Evolutionary conservation across 1,140 invertebrate genomes (phyloP).

Genomic region (Nasonia giraulti): DNA sequence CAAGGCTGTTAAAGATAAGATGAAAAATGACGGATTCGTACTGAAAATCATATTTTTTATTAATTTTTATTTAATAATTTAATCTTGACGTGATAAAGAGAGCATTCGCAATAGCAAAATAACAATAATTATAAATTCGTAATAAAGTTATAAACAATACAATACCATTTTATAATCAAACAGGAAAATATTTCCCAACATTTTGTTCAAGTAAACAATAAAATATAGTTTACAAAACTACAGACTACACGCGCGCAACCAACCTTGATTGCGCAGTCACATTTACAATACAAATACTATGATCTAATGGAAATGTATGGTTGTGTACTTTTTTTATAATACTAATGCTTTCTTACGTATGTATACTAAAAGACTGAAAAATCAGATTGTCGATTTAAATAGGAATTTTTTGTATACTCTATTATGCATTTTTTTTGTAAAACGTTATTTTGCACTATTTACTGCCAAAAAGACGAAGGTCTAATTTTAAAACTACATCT

Average conservation of each 20-base stretch:
- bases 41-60: constrained; percentile 1
- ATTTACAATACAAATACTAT: constrained; percentile 48
- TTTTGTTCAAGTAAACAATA: constrained; percentile 42
- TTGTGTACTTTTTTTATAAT: constrained; percentile 29
- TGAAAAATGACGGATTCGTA: constrained; percentile 8
- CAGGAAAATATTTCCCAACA: constrained; percentile 46
- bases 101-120: constrained; percentile 47
- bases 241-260: constrained; percentile 28
- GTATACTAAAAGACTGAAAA: constrained; percentile 38
- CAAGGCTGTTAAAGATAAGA: constrained; percentile 27
- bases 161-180: constrained; percentile 38
- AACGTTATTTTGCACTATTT: constrained; percentile 41
- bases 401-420: constrained; percentile 29
- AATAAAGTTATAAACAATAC: constrained; percentile 50
- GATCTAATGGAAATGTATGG: constrained; percentile 43
- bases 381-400: constrained; percentile 32
- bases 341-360: constrained; percentile 30
- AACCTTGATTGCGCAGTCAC: constrained; percentile 34
- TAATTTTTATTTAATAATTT: constrained; percentile 52
- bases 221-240: constrained; percentile 47
- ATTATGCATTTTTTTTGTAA: constrained; percentile 36
- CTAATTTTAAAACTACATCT: constrained; percentile 83
- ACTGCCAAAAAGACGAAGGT: constrained; percentile 81
- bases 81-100: constrained; percentile 43
- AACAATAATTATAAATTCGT: constrained; percentile 51